phyloP scores from a whole-genome alignment of 2,888 invertebrate species.

The Lithosia quadra region DNA sequence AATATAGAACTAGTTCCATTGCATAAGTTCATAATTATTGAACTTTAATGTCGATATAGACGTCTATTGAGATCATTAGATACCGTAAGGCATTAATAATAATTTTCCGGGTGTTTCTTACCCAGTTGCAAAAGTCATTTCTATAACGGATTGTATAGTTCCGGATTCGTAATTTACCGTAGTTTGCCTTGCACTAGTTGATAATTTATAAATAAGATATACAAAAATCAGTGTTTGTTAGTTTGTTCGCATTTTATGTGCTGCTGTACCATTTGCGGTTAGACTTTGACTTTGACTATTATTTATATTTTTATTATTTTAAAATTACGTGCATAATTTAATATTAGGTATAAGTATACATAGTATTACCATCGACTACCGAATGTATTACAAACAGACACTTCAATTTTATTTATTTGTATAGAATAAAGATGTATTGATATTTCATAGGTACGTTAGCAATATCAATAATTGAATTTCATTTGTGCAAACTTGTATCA shows the following conservation, averaged over 20 bases:
- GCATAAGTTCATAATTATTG: conserved; percentile 27
- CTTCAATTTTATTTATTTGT: too few relatives aligned
- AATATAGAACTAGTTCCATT: conserved; percentile 37
- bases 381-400: too few relatives aligned
- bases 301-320: too few relatives aligned
- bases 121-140: conserved; percentile 26
- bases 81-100: conserved; percentile 28
- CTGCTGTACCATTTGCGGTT: too few relatives aligned
- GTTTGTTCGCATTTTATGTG: too few relatives aligned
- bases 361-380: too few relatives aligned
- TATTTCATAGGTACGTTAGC: too few relatives aligned
- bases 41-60: conserved; percentile 34
- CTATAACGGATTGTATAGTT: conserved; percentile 26
- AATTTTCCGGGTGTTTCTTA: conserved; percentile 45
- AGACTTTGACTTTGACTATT: too few relatives aligned
- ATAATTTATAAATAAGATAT: background rate
- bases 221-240: too few relatives aligned
- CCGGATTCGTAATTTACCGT: conserved; percentile 28
- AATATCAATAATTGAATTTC: background rate
- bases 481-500: background rate
- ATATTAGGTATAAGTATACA: too few relatives aligned
- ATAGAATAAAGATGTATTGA: too few relatives aligned
- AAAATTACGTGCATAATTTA: too few relatives aligned
- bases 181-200: conserved; percentile 5
- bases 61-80: conserved; percentile 40